Evolutionary conservation across 2,113 vertebrate species (phyloP).

Genomic region (Varanus komodoensis): DNA sequence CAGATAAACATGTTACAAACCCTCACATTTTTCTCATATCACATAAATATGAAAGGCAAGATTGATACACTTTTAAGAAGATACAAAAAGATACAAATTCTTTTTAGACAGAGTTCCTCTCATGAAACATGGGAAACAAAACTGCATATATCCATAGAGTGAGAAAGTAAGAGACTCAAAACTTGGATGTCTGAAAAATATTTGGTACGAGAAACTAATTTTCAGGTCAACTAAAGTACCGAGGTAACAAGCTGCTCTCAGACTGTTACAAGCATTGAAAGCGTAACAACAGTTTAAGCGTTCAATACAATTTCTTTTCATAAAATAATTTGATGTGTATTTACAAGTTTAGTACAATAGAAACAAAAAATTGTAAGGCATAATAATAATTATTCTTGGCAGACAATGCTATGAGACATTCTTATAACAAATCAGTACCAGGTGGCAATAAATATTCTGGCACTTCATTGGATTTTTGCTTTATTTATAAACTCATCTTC

Average conservation of each 20-base stretch:
- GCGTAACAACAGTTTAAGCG: slow-evolving; percentile 71
- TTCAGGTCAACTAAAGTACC: slow-evolving; percentile 71
- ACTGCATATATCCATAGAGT: slow-evolving; percentile 53
- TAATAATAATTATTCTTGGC: slow-evolving; percentile 78
- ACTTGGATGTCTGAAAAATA: slow-evolving; percentile 62
- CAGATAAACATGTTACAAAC: slow-evolving; percentile 69
- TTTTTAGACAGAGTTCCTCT: slow-evolving; percentile 76
- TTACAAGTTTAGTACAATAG: slow-evolving; percentile 81
- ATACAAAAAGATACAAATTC: slow-evolving; percentile 79
- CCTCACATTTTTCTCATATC: slow-evolving; percentile 54
- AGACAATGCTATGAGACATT: slow-evolving; percentile 80
- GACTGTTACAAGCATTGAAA: slow-evolving; percentile 83
- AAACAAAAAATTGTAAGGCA: slow-evolving; percentile 83
- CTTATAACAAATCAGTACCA: slow-evolving; percentile 77
- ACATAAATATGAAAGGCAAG: slow-evolving; percentile 76
- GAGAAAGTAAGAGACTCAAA: slow-evolving; percentile 38
- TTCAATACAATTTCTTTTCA: slow-evolving; percentile 71
- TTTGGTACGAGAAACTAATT: slow-evolving; percentile 74
- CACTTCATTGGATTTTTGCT: slow-evolving; percentile 66
- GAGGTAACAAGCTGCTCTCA: slow-evolving; percentile 73
- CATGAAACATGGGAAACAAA: slow-evolving; percentile 76
- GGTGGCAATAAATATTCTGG: slow-evolving; percentile 75
- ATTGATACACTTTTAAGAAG: slow-evolving; percentile 71
- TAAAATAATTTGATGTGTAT: slow-evolving; percentile 81
- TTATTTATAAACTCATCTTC: slow-evolving; percentile 72